Evolutionary conservation across 2,888 invertebrate species (phyloP).

Genomic region (Tholera decimalis): DNA sequence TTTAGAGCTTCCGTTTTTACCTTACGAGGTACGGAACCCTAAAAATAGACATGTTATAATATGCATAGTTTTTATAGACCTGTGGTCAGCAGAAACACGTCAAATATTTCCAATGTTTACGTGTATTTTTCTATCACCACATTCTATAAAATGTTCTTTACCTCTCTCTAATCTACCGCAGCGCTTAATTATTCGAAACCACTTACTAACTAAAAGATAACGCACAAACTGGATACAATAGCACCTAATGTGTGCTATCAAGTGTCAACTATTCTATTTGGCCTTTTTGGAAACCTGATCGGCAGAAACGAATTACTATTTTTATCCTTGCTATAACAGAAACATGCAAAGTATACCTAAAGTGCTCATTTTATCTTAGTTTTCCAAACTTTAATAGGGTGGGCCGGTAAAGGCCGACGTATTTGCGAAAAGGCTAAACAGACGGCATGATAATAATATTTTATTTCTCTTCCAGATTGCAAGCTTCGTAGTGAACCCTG

Average conservation of each 20-base stretch:
- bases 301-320: background rate
- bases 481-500: background rate
- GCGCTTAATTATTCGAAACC: slow-evolving; percentile 15
- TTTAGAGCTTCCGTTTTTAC: too few relatives aligned
- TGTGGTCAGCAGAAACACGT: background rate
- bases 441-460: too few relatives aligned
- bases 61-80: background rate
- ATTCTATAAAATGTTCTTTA: background rate
- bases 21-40: too few relatives aligned
- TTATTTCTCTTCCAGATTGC: slow-evolving; percentile 21
- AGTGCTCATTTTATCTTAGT: too few relatives aligned
- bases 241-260: slow-evolving; percentile 4
- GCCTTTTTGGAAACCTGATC: background rate
- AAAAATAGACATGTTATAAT: too few relatives aligned
- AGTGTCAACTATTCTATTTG: background rate
- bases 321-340: background rate
- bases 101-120: background rate
- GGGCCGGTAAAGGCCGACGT: too few relatives aligned
- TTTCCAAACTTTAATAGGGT: too few relatives aligned
- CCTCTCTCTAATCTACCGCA: background rate
- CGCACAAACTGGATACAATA: slow-evolving; percentile 6
- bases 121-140: background rate
- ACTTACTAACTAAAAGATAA: slow-evolving; percentile 27
- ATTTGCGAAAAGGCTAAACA: too few relatives aligned
- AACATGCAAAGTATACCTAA: too few relatives aligned